Percentiles rank a stretch among this genome's conserved stretches.
phyloP scores from a whole-genome alignment of 2,113 vertebrate genomes.

The Cololabis saira region DNA sequence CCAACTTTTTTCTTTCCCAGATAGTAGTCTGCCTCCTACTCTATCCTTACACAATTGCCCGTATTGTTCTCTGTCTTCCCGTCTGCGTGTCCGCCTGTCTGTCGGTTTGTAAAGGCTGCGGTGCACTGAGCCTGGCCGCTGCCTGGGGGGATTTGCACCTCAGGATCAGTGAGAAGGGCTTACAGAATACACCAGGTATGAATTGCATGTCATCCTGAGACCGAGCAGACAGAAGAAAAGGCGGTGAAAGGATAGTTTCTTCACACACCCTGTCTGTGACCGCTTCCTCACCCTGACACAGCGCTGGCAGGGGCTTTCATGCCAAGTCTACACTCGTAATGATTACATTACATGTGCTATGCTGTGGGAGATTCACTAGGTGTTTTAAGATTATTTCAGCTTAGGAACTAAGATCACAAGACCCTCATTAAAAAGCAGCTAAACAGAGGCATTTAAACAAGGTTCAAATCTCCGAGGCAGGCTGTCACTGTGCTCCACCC shows the following conservation, averaged over 20 bases:
- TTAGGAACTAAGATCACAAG: slow-evolving; percentile 78
- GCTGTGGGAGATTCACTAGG: slow-evolving; percentile 68
- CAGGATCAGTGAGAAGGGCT: slow-evolving; percentile 75
- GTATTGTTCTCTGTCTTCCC: slow-evolving; percentile 74
- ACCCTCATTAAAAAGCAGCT: slow-evolving; percentile 78
- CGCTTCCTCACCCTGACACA: slow-evolving; percentile 78
- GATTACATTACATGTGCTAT: slow-evolving; percentile 76
- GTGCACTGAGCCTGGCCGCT: slow-evolving; percentile 69
- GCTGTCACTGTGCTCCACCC: slow-evolving; percentile 64
- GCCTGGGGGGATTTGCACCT: slow-evolving; percentile 76
- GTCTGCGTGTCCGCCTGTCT: slow-evolving; percentile 63
- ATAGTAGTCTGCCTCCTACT: slow-evolving; percentile 70
- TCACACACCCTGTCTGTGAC: slow-evolving; percentile 81
- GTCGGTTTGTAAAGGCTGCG: slow-evolving; percentile 72
- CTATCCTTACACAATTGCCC: slow-evolving; percentile 65
- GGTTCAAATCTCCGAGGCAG: slow-evolving; percentile 72
- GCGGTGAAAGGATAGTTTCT: slow-evolving; percentile 73
- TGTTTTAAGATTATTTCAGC: slow-evolving; percentile 78
- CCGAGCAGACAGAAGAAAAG: slow-evolving; percentile 71
- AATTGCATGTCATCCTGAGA: slow-evolving; percentile 77
- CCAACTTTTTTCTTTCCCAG: slow-evolving; percentile 77
- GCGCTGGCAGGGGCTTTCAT: slow-evolving; percentile 68
- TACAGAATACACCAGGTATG: slow-evolving; percentile 78
- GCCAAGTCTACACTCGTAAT: slow-evolving; percentile 74
- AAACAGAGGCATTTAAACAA: slow-evolving; percentile 80